Base-by-base conservation (phyloP, 1,140 invertebrate genomes). In the Lepidostoma basale region DNA sequence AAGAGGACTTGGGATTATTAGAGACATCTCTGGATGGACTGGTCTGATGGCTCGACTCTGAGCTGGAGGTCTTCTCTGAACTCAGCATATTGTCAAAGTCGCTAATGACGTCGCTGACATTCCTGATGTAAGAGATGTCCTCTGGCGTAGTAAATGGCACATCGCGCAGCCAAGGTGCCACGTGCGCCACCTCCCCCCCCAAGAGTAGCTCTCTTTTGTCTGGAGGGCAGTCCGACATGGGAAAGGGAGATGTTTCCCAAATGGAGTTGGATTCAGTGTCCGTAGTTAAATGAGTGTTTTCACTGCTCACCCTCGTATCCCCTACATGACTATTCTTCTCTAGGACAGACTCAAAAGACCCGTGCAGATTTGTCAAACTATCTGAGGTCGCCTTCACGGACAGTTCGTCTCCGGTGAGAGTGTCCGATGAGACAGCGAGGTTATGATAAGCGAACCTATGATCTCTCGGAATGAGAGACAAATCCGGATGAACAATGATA, bases 51-150 rank as follows among this genome's bases (percentile, higher is more conserved):
- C 83, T 85, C 3, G 85, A 87, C 69, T 85, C 83, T 0, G 85
- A 85, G 60, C 85, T 86, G 3, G 85, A 87, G 3, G 84, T 86
- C 69, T 86, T 87, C 70, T 88, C 86, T 5, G 84, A 82, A 45
- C 86, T 87, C 16, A 89, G 75, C 70, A 86, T 86, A 73, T 86
- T 86, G 77, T 89, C 87, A 45, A 88, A 79, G 77, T 87, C 85
- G 76, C 85, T 85, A 26, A 89, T 88, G n/a, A 87, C 86, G 72
- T 88, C 85, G 33, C 85, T 87, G 40, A 88, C 85, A 64, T 87
- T 85, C 74, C 81, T 82, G 30, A 86, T 85, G 70, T 87, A 87
- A 47, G 81, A 84, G 65, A 84, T 83, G 62, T 84, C 84, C 64
- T 85, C 84, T 18, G 81, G 79, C 33, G 81, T 81, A 23, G 76